phyloP scores from a whole-genome alignment of 2,113 vertebrate species.

The Tamias sibiricus region DNA sequence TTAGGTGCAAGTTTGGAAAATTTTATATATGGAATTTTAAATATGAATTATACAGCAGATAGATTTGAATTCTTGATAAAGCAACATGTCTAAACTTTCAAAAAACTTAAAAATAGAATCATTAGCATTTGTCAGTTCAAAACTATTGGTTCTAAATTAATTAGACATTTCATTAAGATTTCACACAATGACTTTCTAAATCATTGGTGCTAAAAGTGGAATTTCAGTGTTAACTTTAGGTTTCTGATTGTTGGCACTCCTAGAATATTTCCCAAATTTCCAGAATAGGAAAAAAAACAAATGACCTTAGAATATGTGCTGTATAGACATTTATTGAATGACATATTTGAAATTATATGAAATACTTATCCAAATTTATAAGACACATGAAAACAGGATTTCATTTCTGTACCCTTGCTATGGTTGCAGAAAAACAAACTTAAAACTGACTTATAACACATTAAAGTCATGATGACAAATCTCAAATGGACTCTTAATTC shows the following conservation, averaged over 20 bases:
- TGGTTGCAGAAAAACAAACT: background rate
- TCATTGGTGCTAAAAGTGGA: background rate
- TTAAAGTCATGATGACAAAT: background rate
- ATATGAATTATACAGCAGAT: background rate
- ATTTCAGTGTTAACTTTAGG: constrained; percentile 12
- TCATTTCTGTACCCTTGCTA: background rate
- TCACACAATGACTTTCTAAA: background rate
- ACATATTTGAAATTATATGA: constrained; percentile 30
- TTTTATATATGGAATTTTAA: constrained; percentile 34
- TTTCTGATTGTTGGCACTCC: background rate
- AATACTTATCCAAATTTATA: background rate
- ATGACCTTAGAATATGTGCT: background rate
- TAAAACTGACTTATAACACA: background rate
- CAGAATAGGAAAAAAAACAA: background rate
- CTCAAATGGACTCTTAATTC: background rate
- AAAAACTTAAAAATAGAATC: background rate
- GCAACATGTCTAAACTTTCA: constrained; percentile 26
- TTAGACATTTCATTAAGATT: background rate
- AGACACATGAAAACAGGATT: background rate
- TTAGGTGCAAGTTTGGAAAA: background rate
- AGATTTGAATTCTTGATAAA: constrained; percentile 22
- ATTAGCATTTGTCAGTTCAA: background rate
- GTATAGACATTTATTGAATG: background rate
- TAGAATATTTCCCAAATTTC: constrained; percentile 9
- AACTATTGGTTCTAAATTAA: background rate